These are phyloP conservation scores for Sminthopsis crassicaudata DNA, from an alignment of 2,113 vertebrate genomes.

Conservation along the genomic window DNA sequence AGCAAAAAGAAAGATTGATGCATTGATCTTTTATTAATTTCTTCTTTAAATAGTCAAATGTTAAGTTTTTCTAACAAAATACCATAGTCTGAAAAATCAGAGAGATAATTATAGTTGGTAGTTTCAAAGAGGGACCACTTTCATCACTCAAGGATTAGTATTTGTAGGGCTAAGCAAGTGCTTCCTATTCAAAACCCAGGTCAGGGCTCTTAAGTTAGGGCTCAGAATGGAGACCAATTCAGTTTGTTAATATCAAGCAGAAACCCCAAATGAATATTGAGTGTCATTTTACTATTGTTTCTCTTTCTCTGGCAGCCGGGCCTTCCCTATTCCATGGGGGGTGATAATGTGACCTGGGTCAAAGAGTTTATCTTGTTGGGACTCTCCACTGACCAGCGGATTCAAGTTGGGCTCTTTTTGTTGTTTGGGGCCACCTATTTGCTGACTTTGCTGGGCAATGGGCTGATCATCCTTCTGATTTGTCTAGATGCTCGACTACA, in stretches of 20 bases:
- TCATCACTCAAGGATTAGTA: neutral
- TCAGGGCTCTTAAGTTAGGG: neutral
- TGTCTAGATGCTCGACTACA: neutral
- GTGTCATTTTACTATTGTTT: neutral
- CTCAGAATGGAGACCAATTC: no score
- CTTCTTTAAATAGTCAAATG: neutral
- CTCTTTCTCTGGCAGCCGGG: neutral
- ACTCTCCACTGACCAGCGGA: constrained; percentile 65
- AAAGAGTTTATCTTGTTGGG: constrained; percentile 73
- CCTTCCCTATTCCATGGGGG: constrained; percentile 12
- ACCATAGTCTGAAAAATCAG: neutral
- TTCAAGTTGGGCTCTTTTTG: constrained; percentile 68
- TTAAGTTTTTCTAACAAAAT: neutral
- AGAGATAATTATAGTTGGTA: neutral
- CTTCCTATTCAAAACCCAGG: neutral
- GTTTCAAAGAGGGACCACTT: neutral
- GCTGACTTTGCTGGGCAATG: constrained; percentile 62
- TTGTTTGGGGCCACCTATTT: constrained; percentile 64
- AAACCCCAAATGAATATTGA: neutral
- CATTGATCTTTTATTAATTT: neutral
- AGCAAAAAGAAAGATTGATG: neutral
- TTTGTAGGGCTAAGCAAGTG: no score
- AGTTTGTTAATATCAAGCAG: neutral
- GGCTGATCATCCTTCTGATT: constrained; percentile 51
- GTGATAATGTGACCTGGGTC: constrained; percentile 53